Evolutionary conservation across 2,888 invertebrate species (phyloP).

Genomic region (Drosophila silvestris): DNA sequence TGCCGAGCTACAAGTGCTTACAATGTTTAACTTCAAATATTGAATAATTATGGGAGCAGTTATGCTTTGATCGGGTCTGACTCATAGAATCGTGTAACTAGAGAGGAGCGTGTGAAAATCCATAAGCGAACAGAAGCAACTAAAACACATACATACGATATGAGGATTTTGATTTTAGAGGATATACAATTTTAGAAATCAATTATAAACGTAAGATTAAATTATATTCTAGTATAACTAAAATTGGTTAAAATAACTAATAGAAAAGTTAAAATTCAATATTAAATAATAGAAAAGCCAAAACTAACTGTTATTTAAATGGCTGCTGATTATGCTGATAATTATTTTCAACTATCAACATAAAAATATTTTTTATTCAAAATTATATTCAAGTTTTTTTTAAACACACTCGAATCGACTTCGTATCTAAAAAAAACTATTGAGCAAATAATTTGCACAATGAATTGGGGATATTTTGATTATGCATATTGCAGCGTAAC

Average conservation of each 20-base stretch:
- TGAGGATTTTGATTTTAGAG: not conserved
- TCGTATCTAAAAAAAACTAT: not conserved
- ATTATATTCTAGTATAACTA: not conserved
- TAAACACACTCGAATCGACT: not conserved
- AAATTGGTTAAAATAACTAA: not conserved
- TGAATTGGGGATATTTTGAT: not conserved
- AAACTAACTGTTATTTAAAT: not conserved
- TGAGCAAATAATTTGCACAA: constrained; percentile 9
- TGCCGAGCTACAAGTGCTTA: constrained; percentile 33
- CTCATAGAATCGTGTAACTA: constrained; percentile 18
- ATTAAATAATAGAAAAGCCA: not conserved
- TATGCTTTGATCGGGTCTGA: constrained; percentile 13
- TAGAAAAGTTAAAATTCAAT: not conserved
- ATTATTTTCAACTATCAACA: not conserved
- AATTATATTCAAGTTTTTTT: not conserved
- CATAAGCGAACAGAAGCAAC: not conserved
- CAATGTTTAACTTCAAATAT: constrained; percentile 32
- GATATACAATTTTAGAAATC: not conserved
- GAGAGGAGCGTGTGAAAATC: constrained; percentile 5
- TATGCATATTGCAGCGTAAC: not conserved
- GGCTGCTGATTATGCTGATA: not conserved
- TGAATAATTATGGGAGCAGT: constrained; percentile 31
- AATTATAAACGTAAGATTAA: not conserved
- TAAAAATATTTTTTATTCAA: not conserved
- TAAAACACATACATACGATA: not conserved